Percentiles rank a stretch among this genome's conserved stretches.
Evolutionary conservation across 2,888 invertebrate genomes (phyloP).

Genomic region (Patella ulyssiponensis): DNA sequence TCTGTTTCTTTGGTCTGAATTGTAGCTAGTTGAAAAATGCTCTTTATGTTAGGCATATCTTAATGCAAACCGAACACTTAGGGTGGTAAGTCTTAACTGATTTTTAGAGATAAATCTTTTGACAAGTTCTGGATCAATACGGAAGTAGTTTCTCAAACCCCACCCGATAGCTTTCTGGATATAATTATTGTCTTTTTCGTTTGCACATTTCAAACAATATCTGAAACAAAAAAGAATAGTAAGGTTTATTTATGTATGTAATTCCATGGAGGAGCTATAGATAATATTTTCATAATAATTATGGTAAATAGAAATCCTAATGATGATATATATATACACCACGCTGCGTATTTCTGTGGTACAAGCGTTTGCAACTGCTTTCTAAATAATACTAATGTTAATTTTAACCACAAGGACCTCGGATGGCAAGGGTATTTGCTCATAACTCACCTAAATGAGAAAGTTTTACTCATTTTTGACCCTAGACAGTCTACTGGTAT

Average conservation of each 20-base stretch:
- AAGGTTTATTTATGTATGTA: neutral
- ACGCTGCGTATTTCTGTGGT: neutral
- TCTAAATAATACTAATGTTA: neutral
- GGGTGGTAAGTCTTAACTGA: conserved; percentile 35
- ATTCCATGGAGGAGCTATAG: no score
- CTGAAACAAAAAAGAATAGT: conserved; percentile 23
- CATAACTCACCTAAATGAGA: no score
- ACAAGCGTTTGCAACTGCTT: neutral
- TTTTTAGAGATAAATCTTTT: conserved; percentile 39
- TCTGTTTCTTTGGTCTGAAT: no score
- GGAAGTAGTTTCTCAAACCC: conserved; percentile 42
- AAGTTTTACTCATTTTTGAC: no score
- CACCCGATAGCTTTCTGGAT: conserved; percentile 52
- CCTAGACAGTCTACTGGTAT: conserved; percentile 41
- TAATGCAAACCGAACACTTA: conserved; percentile 44
- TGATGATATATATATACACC: neutral
- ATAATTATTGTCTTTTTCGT: conserved; percentile 50
- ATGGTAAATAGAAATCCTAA: no score
- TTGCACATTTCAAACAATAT: conserved; percentile 39
- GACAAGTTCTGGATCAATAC: conserved; percentile 33
- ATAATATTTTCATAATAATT: no score
- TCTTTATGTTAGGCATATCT: conserved; percentile 35
- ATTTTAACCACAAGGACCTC: no score
- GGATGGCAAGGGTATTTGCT: no score
- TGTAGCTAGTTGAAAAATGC: no score